Base-by-base conservation (phyloP, 2,888 invertebrate genomes). In the Chrysolina haemoptera region DNA sequence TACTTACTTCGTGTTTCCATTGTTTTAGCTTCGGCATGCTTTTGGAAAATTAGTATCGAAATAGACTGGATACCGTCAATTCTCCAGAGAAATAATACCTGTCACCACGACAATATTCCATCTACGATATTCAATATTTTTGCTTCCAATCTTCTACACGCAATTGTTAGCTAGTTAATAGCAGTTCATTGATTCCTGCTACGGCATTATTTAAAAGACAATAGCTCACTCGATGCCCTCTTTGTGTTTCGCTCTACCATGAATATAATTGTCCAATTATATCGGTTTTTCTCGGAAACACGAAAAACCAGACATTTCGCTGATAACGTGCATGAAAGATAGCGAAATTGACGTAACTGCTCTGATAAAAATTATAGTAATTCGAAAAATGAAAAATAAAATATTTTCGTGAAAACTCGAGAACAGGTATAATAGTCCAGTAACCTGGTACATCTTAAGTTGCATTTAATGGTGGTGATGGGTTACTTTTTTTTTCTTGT, bases 201-300 rank as follows among this genome's bases (percentile, higher is more conserved):
- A 14, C 0, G 10, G n/a, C 27, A 22, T 59, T 27, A n/a, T 11
- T 53, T 11, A 14, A 22, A 53, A 59, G 27, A 35, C 59, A 59
- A 59, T 22, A 35, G 10, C 27, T 59, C 27, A 27, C 22, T 20
- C n/a, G n/a, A n/a, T n/a, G n/a, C n/a, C 1, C 59, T 20, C 53
- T 59, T 59, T 59, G 59, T 27, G 59, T 35, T 59, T 9, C 35
- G 22, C 59, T 35, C 27, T 27, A 59, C 14, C 59, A 27, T 59
- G 27, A 59, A 59, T n/a, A 27, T 59, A 59, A 59, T 59, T 59
- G 59, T 35, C 35, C 59, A 59, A 59, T 59, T 59, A 59, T n/a
- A 22, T 18, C 0, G n/a, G 6, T 16, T 59, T 27, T 8, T 9
- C 10, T n/a, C 59, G 9, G 53, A 18, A 53, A 53, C 9, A 53